Percentiles rank a stretch among this genome's conserved stretches.
These are phyloP conservation scores for Zapus hudsonius DNA, from an alignment of 2,113 vertebrate species.

Conservation along the genomic window DNA sequence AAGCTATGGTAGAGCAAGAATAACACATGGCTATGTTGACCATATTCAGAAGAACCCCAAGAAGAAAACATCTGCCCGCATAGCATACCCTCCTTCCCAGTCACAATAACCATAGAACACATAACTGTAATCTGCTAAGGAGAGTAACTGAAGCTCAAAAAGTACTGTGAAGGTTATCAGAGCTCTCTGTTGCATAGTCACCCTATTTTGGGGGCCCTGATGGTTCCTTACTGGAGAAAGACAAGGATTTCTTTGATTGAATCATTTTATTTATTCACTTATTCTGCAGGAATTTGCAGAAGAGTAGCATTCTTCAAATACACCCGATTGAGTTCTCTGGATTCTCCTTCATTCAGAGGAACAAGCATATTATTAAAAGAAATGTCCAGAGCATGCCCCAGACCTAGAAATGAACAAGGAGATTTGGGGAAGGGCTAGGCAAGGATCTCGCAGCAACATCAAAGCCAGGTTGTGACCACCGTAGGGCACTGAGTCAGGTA, in stretches of 20 bases:
- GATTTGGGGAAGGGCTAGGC: neutral
- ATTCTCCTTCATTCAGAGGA: neutral
- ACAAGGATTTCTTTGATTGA: slow-evolving; percentile 20
- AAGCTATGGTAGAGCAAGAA: neutral
- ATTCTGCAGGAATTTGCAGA: slow-evolving; percentile 51
- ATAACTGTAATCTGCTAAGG: neutral
- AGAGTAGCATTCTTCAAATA: slow-evolving; percentile 9
- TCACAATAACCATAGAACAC: neutral
- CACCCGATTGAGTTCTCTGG: neutral
- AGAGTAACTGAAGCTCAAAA: neutral
- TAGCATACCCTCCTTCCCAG: rapidly evolving
- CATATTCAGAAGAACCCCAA: neutral
- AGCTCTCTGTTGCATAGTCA: neutral
- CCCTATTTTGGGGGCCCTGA: neutral
- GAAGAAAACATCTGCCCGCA: neutral
- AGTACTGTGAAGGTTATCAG: neutral
- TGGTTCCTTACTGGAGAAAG: slow-evolving; percentile 1
- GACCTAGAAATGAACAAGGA: slow-evolving; percentile 23
- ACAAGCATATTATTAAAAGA: rapidly evolving
- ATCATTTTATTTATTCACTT: neutral
- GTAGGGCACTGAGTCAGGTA: neutral
- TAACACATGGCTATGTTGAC: rapidly evolving
- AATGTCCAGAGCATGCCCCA: rapidly evolving
- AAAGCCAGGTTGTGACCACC: neutral
- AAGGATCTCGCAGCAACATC: neutral